Conservation (phyloP, 1,140 invertebrate genomes). For the Drosophila biarmipes region DNA sequence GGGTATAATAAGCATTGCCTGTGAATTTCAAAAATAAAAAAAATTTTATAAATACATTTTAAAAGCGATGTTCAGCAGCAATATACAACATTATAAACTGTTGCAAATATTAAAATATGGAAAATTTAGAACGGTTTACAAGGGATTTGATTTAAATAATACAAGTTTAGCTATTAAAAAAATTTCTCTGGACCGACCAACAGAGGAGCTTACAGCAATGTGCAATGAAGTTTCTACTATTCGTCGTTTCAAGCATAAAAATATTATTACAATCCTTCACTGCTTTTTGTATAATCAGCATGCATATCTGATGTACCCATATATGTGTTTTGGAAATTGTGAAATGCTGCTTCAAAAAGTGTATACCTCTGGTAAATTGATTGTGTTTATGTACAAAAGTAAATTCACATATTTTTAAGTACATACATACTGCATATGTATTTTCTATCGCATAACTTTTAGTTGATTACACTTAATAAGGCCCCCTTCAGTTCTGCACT, state of each 20-base stretch:
- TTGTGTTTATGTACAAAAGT: not conserved
- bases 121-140: slow-evolving; percentile 86
- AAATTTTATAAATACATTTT: not conserved
- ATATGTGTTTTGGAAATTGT: slow-evolving; percentile 93
- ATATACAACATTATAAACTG: slow-evolving; percentile 86
- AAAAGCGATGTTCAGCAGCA: slow-evolving; percentile 69
- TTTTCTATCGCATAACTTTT: too few relatives aligned
- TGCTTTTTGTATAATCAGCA: slow-evolving; percentile 90
- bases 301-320: slow-evolving; percentile 91
- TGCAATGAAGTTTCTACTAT: slow-evolving; percentile 91
- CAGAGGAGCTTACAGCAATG: slow-evolving; percentile 88
- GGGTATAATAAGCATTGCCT: too few relatives aligned
- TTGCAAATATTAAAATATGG: slow-evolving; percentile 88
- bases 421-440: too few relatives aligned
- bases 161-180: slow-evolving; percentile 90
- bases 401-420: too few relatives aligned
- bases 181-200: slow-evolving; percentile 89
- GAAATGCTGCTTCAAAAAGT: slow-evolving; percentile 91
- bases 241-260: slow-evolving; percentile 91
- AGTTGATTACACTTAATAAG: too few relatives aligned
- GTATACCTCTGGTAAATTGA: slow-evolving; percentile 88
- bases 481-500: too few relatives aligned
- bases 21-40: too few relatives aligned
- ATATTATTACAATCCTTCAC: slow-evolving; percentile 90
- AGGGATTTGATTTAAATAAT: slow-evolving; percentile 89